Conservation (phyloP, 2,888 invertebrate species). For the Cyclophora albipunctata region DNA sequence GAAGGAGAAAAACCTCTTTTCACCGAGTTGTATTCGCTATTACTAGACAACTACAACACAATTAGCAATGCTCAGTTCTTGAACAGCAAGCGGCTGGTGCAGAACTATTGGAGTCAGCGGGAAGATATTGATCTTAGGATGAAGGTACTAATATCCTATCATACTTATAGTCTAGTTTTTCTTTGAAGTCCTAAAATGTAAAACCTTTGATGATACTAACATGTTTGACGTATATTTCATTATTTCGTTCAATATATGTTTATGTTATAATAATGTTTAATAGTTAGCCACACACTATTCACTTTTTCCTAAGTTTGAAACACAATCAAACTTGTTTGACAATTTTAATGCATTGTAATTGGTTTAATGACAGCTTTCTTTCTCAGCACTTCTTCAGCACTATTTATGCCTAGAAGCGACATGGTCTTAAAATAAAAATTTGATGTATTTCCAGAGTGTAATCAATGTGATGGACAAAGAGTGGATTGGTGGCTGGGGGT, state of each 20-base stretch:
- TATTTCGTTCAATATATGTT: too few species aligned
- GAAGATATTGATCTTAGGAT: constrained; percentile 65
- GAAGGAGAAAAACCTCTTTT: constrained; percentile 63
- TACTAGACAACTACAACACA: constrained; percentile 62
- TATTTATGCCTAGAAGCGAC: too few species aligned
- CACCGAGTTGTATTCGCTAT: constrained; percentile 53
- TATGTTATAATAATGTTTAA: too few species aligned
- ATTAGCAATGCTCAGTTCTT: constrained; percentile 60
- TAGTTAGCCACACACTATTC: too few species aligned
- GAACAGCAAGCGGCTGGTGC: constrained; percentile 55
- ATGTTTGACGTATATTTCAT: not conserved
- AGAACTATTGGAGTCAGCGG: constrained; percentile 61
- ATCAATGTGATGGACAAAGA: constrained; percentile 75
- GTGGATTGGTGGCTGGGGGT: constrained; percentile 79
- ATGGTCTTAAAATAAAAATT: too few species aligned
- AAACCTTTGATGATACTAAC: not conserved
- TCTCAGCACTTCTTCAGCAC: too few species aligned
- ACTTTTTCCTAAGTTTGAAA: too few species aligned
- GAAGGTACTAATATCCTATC: constrained; percentile 39
- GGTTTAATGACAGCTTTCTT: too few species aligned
- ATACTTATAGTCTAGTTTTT: too few species aligned
- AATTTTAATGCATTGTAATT: too few species aligned
- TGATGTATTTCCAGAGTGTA: constrained; percentile 55
- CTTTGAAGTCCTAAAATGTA: too few species aligned
- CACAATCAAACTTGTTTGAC: too few species aligned